Evolutionary conservation across 1,140 invertebrate genomes (phyloP), one percentile per base, ranked within the genome.

Genomic region (Anagrus nilaparvatae): DNA sequence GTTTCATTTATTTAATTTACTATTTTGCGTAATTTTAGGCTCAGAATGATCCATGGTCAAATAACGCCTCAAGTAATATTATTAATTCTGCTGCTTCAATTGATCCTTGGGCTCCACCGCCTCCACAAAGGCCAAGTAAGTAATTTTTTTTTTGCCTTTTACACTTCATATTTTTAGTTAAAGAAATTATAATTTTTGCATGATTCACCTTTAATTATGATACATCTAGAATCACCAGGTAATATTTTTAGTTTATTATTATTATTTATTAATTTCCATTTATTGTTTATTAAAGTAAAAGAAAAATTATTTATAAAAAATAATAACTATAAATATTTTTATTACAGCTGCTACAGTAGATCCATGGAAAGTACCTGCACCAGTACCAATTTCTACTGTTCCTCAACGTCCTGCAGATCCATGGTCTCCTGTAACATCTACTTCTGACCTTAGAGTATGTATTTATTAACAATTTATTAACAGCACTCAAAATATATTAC

Each of bases 71-170:
- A 23, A 61, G 56, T 43, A 60, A 55, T 43, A n/a, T n/a, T n/a
- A n/a, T n/a, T n/a, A n/a, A n/a, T n/a, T 57, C 65, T 13, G 49
- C 59, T 17, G 6, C 32, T 14, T 20, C 65, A 16, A 49, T 64
- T 14, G 76, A 79, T 62, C 75, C 78, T 20, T 80, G 78, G 78
- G 68, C 73, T 40, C 68, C 76, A 8, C 59, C 57, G 24, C 58
- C 61, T 21, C 50, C 56, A 16, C 60, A 63, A 47, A 51, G 57
- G 49, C 54, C 60, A 48, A 54, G 61, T 64, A 43, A 56, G 42
- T 51, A 23, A 23, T n/a, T n/a, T 47, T 38, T 31, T 39, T 4
- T 8, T 13, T 13, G 4, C 17, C 12, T 41, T 10, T 6, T 5
- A 25, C 3, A 29, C 23, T 5, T 28, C 23, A 33, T 27, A 8